Evolutionary conservation across 2,888 invertebrate genomes (phyloP).

Genomic region (Pseudolycoriella hygida): DNA sequence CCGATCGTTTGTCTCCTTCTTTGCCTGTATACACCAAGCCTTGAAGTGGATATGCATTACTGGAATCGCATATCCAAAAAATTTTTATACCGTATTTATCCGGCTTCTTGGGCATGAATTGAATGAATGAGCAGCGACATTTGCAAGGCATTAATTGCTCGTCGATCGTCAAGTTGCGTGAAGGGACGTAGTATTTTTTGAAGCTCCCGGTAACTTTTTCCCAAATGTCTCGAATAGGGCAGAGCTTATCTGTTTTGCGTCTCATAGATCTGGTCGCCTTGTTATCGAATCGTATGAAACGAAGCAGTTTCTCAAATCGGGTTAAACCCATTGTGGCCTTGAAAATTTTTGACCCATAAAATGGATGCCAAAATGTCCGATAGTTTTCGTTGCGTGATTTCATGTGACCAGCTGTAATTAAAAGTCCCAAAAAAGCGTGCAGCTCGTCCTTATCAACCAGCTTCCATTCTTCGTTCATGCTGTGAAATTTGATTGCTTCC

Average conservation of each 20-base stretch:
- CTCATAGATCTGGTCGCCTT: slow-evolving; percentile 13
- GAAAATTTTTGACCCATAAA: no score
- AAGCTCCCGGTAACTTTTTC: slow-evolving; percentile 18
- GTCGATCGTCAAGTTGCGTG: slow-evolving; percentile 16
- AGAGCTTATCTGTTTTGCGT: slow-evolving; percentile 15
- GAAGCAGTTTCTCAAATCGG: no score
- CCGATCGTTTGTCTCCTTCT: slow-evolving; percentile 12
- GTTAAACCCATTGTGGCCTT: slow-evolving; percentile 12
- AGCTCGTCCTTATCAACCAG: not conserved
- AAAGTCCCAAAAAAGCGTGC: not conserved
- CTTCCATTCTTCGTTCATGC: no score
- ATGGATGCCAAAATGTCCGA: no score
- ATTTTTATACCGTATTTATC: slow-evolving; percentile 17
- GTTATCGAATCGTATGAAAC: slow-evolving; percentile 18
- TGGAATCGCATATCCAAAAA: slow-evolving; percentile 17
- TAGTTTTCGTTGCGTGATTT: no score
- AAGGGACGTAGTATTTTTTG: slow-evolving; percentile 14
- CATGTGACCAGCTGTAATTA: not conserved
- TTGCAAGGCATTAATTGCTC: slow-evolving; percentile 17
- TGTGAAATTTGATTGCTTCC: no score
- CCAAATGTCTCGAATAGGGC: slow-evolving; percentile 14
- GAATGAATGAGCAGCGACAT: slow-evolving; percentile 15
- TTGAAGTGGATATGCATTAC: slow-evolving; percentile 14
- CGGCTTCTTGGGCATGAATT: slow-evolving; percentile 16
- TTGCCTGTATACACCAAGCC: slow-evolving; percentile 14